phyloP scores from a whole-genome alignment of 2,113 vertebrate genomes.

The Semnornis frantzii region DNA sequence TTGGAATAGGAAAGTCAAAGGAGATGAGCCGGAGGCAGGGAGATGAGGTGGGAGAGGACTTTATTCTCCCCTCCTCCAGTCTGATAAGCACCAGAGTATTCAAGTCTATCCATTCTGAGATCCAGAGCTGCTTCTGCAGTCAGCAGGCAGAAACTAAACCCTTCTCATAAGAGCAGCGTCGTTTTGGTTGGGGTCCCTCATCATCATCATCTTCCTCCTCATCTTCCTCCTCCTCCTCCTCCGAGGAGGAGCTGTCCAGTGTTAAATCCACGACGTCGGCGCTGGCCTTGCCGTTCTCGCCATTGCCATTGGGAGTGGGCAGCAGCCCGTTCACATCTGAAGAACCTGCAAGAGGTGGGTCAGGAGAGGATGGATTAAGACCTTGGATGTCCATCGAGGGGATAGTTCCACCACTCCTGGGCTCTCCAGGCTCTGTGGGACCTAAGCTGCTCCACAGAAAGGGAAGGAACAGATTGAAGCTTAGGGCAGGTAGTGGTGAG shows the following conservation, averaged over 20 bases:
- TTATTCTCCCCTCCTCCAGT: slow-evolving; percentile 43
- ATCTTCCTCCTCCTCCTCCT: slow-evolving; percentile 89
- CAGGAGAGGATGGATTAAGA: neutral
- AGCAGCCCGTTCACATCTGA: slow-evolving; percentile 87
- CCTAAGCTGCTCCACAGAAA: fast-evolving
- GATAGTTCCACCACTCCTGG: fast-evolving
- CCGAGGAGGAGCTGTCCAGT: slow-evolving; percentile 94
- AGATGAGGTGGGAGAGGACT: slow-evolving; percentile 56
- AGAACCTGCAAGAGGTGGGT: slow-evolving; percentile 72
- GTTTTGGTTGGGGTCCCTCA: slow-evolving; percentile 88
- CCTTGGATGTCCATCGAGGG: too few relatives aligned
- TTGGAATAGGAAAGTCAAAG: slow-evolving; percentile 71
- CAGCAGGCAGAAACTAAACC: slow-evolving; percentile 97
- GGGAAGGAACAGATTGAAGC: too few relatives aligned
- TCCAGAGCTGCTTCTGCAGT: slow-evolving; percentile 54
- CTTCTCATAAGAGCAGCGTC: slow-evolving; percentile 93
- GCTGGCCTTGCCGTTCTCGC: slow-evolving; percentile 85
- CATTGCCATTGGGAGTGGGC: slow-evolving; percentile 79
- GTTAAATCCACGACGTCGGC: slow-evolving; percentile 94
- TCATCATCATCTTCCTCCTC: slow-evolving; percentile 91
- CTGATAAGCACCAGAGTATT: slow-evolving; percentile 77
- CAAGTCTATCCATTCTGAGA: slow-evolving; percentile 53
- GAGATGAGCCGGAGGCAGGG: slow-evolving; percentile 43
- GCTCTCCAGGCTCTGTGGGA: fast-evolving
- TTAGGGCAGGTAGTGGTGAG: too few relatives aligned